Conservation (phyloP, 1,140 invertebrate genomes). For the Zophobas atratus region DNA sequence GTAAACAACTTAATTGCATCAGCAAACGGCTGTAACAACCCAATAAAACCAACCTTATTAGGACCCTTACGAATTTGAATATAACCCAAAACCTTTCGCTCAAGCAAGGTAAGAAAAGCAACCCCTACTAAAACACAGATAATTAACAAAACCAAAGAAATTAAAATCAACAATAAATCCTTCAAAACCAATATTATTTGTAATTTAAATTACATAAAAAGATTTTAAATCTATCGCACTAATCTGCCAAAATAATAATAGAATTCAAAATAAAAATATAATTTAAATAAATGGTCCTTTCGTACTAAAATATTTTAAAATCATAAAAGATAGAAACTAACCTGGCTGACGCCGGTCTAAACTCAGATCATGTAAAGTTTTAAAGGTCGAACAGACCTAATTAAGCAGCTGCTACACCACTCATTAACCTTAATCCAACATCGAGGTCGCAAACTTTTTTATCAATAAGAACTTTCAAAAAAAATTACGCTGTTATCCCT, state of each 20-base stretch:
- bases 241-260: constrained; percentile 75
- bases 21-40: constrained; percentile 76
- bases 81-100: no score
- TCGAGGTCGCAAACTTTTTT: constrained; percentile 83
- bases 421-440: constrained; percentile 83
- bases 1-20: constrained; percentile 80
- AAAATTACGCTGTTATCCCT: constrained; percentile 83
- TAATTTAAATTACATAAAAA: constrained; percentile 71
- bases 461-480: constrained; percentile 76
- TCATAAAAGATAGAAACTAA: constrained; percentile 80
- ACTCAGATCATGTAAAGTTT: constrained; percentile 86
- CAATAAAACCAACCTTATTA: constrained; percentile 76
- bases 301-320: constrained; percentile 75
- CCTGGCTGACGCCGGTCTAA: constrained; percentile 82
- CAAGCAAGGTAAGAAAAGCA: constrained; percentile 31
- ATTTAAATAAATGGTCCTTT: constrained; percentile 73
- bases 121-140: constrained; percentile 71
- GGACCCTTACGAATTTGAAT: constrained; percentile 73
- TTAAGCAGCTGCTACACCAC: constrained; percentile 73
- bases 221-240: constrained; percentile 77
- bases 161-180: constrained; percentile 66
- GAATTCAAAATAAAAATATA: constrained; percentile 57
- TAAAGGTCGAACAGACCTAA: constrained; percentile 84
- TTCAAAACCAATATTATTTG: constrained; percentile 69
- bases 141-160: constrained; percentile 45